Conservation (phyloP, 2,888 invertebrate genomes). For the Hirtodrosophila cameraria region DNA sequence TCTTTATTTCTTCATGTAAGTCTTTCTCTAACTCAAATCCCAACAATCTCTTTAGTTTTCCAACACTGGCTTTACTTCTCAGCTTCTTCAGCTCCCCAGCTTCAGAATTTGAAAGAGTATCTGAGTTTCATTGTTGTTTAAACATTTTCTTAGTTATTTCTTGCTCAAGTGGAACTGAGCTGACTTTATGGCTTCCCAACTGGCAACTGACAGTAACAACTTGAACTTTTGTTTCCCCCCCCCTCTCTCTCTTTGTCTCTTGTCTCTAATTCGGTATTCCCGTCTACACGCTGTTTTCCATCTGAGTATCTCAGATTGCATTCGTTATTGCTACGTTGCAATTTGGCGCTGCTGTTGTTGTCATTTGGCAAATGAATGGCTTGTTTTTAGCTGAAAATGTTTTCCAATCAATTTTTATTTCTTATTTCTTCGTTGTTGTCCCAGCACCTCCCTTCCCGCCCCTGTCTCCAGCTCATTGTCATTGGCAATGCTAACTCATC, state of each 20-base stretch:
- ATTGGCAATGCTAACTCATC: conserved; percentile 83
- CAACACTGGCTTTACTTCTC: too few relatives aligned
- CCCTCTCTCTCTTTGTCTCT: neutral
- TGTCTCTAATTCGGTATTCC: conserved; percentile 1
- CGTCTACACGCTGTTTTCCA: conserved; percentile 3
- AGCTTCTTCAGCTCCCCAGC: too few relatives aligned
- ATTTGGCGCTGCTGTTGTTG: conserved; percentile 69
- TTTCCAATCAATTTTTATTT: conserved; percentile 84
- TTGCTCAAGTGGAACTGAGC: conserved; percentile 46
- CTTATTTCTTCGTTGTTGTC: conserved; percentile 39
- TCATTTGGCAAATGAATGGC: conserved; percentile 76
- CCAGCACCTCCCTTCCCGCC: neutral
- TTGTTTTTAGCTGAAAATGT: conserved; percentile 81
- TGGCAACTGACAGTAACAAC: conserved; percentile 59
- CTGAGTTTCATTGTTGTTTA: neutral
- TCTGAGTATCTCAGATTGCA: conserved; percentile 58
- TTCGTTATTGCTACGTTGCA: conserved; percentile 63
- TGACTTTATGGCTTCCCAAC: conserved; percentile 66
- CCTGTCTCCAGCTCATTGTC: conserved; percentile 42
- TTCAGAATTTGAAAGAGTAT: conserved; percentile 1
- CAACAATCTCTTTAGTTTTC: too few relatives aligned
- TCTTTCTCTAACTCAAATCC: too few relatives aligned
- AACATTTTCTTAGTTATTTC: conserved; percentile 17
- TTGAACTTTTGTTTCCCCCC: conserved; percentile 49
- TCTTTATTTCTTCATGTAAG: too few relatives aligned